These are phyloP conservation scores for Spodoptera littoralis DNA, from an alignment of 2,888 invertebrate genomes.

Conservation along the genomic window DNA sequence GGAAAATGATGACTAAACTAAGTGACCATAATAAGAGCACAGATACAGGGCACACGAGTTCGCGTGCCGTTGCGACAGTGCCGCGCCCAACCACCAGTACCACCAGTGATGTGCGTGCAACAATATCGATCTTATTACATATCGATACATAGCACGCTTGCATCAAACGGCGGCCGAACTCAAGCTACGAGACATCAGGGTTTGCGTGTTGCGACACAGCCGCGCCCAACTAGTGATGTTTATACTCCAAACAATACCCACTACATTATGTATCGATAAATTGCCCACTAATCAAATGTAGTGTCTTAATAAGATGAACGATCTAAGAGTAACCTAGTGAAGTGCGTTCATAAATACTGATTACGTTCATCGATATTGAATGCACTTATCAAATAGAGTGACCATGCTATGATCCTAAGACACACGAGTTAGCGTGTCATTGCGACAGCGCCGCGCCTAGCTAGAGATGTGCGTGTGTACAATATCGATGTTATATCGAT, in stretches of 20 bases:
- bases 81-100: constrained; percentile 72
- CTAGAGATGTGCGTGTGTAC: constrained; percentile 78
- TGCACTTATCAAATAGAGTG: constrained; percentile 38
- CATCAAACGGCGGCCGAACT: constrained; percentile 46
- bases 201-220: constrained; percentile 78
- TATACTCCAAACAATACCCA: constrained; percentile 41
- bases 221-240: constrained; percentile 70
- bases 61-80: constrained; percentile 72
- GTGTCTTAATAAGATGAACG: constrained; percentile 40
- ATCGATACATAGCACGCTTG: constrained; percentile 44
- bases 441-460: constrained; percentile 80
- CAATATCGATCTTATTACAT: constrained; percentile 70
- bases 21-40: constrained; percentile 41
- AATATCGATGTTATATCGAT: constrained; percentile 74
- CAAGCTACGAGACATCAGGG: constrained; percentile 39
- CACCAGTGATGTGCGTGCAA: constrained; percentile 75
- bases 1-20: constrained; percentile 30
- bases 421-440: constrained; percentile 79
- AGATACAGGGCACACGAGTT: constrained; percentile 60
- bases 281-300: constrained; percentile 27
- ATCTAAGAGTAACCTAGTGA: constrained; percentile 38
- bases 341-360: constrained; percentile 47
- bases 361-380: constrained; percentile 63
- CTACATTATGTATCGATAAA: constrained; percentile 39
- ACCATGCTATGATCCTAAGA: constrained; percentile 46